These are phyloP conservation scores for Melanotaenia duboulayi DNA, from an alignment of 2,113 vertebrate species.

Conservation along the genomic window DNA sequence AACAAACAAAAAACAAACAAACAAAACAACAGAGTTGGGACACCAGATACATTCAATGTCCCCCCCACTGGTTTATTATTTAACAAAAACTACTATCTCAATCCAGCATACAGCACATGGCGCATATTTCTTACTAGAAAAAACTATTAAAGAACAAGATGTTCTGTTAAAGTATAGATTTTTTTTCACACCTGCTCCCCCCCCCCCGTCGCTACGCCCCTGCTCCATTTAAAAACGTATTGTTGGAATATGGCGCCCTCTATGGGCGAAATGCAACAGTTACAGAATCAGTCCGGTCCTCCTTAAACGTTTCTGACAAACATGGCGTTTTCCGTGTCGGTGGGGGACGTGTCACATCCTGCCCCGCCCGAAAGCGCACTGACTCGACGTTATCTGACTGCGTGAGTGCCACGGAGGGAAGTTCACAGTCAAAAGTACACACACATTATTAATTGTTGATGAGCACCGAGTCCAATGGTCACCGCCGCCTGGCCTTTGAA, in stretches of 20 bases:
- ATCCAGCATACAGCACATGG: too few species aligned
- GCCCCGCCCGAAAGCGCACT: constrained; percentile 21
- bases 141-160: too few species aligned
- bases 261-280: not conserved
- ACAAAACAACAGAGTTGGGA: too few species aligned
- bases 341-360: constrained; percentile 13
- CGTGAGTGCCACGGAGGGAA: constrained; percentile 8
- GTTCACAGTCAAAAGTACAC: constrained; percentile 27
- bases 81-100: too few species aligned
- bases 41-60: too few species aligned
- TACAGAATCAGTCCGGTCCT: not conserved
- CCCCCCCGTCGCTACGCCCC: too few species aligned
- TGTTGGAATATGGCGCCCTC: constrained; percentile 2
- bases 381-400: constrained; percentile 8
- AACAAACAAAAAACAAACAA: too few species aligned
- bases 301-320: constrained; percentile 41
- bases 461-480: constrained; percentile 29
- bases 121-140: too few species aligned
- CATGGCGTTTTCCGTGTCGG: constrained; percentile 26
- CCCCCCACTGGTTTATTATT: too few species aligned
- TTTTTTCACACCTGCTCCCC: too few species aligned
- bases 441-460: constrained; percentile 4
- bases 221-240: too few species aligned
- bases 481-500: not conserved
- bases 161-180: too few species aligned